Evolutionary conservation across 2,797 vertebrate genomes (phyloP).

Genomic region (Myoxocephalus aenaeus): DNA sequence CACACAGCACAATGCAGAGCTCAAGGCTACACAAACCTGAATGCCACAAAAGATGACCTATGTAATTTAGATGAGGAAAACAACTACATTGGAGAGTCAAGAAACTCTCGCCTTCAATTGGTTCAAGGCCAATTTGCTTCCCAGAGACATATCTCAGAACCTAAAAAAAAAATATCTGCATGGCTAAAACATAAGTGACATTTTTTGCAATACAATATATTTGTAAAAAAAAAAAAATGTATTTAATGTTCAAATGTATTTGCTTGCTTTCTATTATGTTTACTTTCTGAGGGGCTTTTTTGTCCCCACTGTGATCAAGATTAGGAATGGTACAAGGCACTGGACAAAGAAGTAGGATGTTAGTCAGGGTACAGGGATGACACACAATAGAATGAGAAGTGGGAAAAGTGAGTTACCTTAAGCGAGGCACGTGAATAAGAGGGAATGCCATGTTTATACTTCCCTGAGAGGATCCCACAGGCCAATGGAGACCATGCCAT

Average conservation of each 20-base stretch:
- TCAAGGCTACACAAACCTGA: background rate
- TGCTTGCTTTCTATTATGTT: background rate
- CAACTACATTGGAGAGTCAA: background rate
- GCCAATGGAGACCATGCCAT: slow-evolving; percentile 92
- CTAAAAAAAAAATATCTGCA: background rate
- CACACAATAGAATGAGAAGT: background rate
- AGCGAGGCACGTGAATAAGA: slow-evolving; percentile 91
- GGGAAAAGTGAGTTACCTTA: slow-evolving; percentile 83
- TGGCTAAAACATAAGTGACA: background rate
- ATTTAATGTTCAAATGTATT: background rate
- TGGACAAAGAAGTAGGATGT: background rate
- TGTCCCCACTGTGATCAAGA: background rate
- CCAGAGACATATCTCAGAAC: background rate
- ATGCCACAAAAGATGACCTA: background rate
- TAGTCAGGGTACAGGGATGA: background rate
- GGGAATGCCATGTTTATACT: slow-evolving; percentile 90
- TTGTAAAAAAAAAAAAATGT: background rate
- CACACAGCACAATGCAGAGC: slow-evolving; percentile 19
- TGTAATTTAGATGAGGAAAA: background rate
- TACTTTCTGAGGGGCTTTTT: background rate
- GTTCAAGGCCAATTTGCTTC: background rate
- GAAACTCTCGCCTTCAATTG: background rate
- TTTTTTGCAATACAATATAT: too few relatives aligned
- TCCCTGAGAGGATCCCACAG: slow-evolving; percentile 89
- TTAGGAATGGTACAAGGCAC: background rate